Evolutionary conservation across 2,113 vertebrate species (phyloP).

Genomic region (Fregata magnificens): DNA sequence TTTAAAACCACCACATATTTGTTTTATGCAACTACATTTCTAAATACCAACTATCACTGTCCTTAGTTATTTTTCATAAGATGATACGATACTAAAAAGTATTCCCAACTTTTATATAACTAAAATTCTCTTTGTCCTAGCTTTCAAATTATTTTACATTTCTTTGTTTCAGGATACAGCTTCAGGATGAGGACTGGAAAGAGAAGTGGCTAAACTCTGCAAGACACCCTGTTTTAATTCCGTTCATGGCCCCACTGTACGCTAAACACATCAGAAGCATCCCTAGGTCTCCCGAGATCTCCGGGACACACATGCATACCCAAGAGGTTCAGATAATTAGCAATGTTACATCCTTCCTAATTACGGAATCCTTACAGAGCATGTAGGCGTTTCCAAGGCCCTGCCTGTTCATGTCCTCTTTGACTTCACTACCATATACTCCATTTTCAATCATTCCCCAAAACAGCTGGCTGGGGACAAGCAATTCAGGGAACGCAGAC

Average conservation of each 20-base stretch:
- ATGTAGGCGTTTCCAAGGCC: rapidly evolving
- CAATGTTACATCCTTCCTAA: background rate
- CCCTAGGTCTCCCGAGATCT: background rate
- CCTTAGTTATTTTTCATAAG: background rate
- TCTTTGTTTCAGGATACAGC: background rate
- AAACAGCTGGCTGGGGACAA: background rate
- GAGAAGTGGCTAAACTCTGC: background rate
- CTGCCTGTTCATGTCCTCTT: rapidly evolving
- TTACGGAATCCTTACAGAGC: rapidly evolving
- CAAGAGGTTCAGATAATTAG: background rate
- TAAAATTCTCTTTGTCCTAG: too few relatives aligned
- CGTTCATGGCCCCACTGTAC: background rate
- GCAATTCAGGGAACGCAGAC: rapidly evolving
- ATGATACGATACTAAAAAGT: background rate
- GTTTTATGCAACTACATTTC: background rate
- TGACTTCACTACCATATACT: rapidly evolving
- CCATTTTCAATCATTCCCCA: background rate
- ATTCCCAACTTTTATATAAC: background rate
- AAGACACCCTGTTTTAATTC: background rate
- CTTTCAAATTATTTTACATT: too few relatives aligned
- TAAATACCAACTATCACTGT: too few relatives aligned
- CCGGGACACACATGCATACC: rapidly evolving
- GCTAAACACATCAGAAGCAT: background rate
- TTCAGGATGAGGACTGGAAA: background rate
- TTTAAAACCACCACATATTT: background rate